Evolutionary conservation across 2,888 invertebrate species (phyloP).

Genomic region (Calliopum simillimum): DNA sequence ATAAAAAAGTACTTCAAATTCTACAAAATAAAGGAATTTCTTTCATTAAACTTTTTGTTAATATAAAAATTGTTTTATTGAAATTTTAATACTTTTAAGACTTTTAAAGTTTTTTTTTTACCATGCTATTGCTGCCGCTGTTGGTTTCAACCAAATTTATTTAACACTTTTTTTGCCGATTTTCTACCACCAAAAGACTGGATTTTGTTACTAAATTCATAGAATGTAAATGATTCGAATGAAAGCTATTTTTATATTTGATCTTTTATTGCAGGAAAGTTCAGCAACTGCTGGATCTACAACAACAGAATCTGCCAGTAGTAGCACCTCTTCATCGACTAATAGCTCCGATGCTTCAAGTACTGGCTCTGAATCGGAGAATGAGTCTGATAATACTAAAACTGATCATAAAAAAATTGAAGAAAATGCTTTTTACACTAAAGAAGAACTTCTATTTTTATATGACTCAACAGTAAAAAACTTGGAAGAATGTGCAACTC

Average conservation of each 20-base stretch:
- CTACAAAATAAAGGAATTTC: no score
- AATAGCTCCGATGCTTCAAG: conserved; percentile 68
- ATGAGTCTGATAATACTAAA: conserved; percentile 34
- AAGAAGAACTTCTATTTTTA: conserved; percentile 68
- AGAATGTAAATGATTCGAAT: no score
- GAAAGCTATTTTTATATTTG: neutral
- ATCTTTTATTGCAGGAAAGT: conserved; percentile 32
- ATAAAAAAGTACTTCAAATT: no score
- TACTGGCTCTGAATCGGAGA: conserved; percentile 68
- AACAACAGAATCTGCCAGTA: conserved; percentile 21
- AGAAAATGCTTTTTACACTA: conserved; percentile 49
- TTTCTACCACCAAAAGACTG: no score
- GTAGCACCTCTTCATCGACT: conserved; percentile 65
- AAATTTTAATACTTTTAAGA: no score
- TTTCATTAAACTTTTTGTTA: no score
- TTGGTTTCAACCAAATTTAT: no score
- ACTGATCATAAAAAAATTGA: conserved; percentile 50
- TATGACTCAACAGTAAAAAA: conserved; percentile 79
- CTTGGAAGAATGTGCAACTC: conserved; percentile 83
- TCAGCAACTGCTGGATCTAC: conserved; percentile 33
- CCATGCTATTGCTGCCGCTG: no score
- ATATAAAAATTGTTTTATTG: no score
- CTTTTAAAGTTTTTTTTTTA: no score
- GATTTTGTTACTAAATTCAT: no score
- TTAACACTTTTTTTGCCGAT: no score